Evolutionary conservation across 2,888 invertebrate species (phyloP), one percentile per base, ranked within the genome.

Genomic region (Diarsia rubi): DNA sequence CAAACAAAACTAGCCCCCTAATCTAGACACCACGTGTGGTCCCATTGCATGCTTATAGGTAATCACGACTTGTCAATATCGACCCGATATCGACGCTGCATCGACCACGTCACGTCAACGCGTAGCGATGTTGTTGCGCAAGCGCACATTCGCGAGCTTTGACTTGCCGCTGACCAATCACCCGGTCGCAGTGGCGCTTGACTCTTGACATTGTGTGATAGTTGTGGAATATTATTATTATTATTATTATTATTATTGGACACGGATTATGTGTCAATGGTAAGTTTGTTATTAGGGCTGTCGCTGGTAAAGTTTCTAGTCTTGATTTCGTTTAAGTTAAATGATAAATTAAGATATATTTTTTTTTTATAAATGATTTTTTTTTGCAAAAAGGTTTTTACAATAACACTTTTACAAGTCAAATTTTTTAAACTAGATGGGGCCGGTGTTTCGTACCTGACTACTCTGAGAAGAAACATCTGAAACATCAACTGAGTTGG

Each of bases 121-220:
- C 71, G 77, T 76, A 69, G 70, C 64, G 68, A 63, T 60, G 75
- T 12, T 27, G 85, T 93, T 94, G 92, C 92, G 92, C 89, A 92
- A 93, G 88, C 90, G 91, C 90, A 90, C 88, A 88, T 90, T 88
- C 87, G 89, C 89, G 81, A 81, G 80, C 86, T 88, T 90, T 90
- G 89, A 74, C 63, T 52, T 59, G 72, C 78, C 83, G 79, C 83
- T 83, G 80, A 86, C 89, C 86, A 86, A 86, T 84, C 84, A 71
- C 71, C 75, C 73, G 69, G 69, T 73, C 72, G 81, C 6, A 2
- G 62, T n/a, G 83, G 85, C 84, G 87, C 86, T 88, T 85, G 72
- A 89, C 86, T 89, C 89, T 91, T 91, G 92, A 93, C 92, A 93
- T 93, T n/a, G n/a, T n/a, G n/a, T n/a, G n/a, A n/a, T n/a, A n/a